A percentile compares a stretch with the other conserved stretches of the same genome.
Conservation (phyloP, 2,888 invertebrate genomes). For the Acrobasis repandana region DNA sequence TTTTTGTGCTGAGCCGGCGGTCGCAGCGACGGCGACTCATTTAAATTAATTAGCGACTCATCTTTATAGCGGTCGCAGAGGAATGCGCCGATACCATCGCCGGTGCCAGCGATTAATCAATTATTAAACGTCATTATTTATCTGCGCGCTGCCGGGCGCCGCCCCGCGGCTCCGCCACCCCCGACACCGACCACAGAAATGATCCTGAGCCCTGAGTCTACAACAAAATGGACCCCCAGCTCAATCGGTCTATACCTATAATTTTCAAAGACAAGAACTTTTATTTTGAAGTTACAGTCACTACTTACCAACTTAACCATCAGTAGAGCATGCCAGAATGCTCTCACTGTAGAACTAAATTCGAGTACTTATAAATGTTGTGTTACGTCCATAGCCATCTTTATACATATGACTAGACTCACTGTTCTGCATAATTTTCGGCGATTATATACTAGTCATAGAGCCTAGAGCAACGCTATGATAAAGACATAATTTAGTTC, state of each 20-base stretch:
- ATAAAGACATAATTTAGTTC: conserved; percentile 71
- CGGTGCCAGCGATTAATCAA: conserved; percentile 67
- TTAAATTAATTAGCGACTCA: conserved; percentile 73
- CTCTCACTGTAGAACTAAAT: too few species aligned
- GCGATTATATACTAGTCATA: background rate
- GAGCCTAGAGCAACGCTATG: conserved; percentile 43
- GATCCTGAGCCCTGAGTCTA: conserved; percentile 39
- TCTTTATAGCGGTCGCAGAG: conserved; percentile 46
- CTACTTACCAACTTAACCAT: too few species aligned
- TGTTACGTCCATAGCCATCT: too few species aligned
- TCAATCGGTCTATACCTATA: too few species aligned
- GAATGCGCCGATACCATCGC: conserved; percentile 52
- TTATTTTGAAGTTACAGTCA: too few species aligned
- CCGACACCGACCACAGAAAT: conserved; percentile 38
- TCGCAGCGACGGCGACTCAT: conserved; percentile 55
- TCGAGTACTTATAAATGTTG: too few species aligned
- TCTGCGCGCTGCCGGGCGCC: conserved; percentile 42
- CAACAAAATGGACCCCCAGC: background rate
- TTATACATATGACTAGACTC: too few species aligned
- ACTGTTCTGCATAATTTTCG: too few species aligned
- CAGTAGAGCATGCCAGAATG: too few species aligned
- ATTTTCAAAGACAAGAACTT: too few species aligned
- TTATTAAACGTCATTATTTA: conserved; percentile 76
- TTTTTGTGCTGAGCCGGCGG: conserved; percentile 38
- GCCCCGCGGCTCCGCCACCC: conserved; percentile 29